Evolutionary conservation across 2,888 invertebrate species (phyloP).

Genomic region (Calameuta pallipes): DNA sequence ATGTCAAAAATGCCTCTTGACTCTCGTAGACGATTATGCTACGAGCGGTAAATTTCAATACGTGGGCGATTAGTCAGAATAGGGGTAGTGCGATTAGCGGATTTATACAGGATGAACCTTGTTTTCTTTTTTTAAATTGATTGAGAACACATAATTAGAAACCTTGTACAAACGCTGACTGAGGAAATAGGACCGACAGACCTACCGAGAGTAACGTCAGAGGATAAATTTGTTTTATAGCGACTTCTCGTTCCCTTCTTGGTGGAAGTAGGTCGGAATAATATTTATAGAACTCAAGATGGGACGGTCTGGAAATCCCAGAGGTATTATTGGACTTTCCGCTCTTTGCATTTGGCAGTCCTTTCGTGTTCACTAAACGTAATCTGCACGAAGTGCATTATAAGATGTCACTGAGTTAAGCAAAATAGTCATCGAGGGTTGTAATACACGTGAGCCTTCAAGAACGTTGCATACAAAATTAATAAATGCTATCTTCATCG

Average conservation of each 20-base stretch:
- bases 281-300: conserved; percentile 58
- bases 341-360: conserved; percentile 11
- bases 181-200: neutral
- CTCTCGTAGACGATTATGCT: neutral
- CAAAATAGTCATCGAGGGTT: neutral
- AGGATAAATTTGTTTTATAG: conserved; percentile 44
- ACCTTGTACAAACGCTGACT: neutral
- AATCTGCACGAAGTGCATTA: neutral
- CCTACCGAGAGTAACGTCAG: conserved; percentile 25
- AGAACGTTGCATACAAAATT: neutral
- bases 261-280: conserved; percentile 54
- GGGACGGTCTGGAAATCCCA: conserved; percentile 36
- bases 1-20: neutral
- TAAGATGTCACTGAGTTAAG: neutral
- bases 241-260: conserved; percentile 15
- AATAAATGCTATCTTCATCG: neutral
- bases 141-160: neutral
- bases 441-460: neutral
- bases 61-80: neutral
- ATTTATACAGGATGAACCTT: neutral
- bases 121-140: neutral
- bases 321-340: conserved; percentile 47
- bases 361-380: neutral
- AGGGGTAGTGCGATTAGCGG: neutral
- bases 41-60: neutral